Evolutionary conservation across 2,113 vertebrate genomes (phyloP).

Genomic region (Benitochromis conjunctus): DNA sequence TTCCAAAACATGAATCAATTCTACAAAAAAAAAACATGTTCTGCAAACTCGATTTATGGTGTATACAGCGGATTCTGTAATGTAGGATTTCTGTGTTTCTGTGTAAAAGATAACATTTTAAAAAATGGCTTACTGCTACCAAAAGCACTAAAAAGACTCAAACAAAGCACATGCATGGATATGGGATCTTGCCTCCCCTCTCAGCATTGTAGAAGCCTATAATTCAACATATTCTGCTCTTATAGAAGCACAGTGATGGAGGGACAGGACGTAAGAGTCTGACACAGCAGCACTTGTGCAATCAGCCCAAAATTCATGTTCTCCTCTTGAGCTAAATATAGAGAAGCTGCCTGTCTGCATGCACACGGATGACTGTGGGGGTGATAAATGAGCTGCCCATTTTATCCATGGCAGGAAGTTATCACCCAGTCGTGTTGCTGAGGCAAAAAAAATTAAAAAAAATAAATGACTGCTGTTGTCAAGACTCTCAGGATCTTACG

Average conservation of each 20-base stretch:
- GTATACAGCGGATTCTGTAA: not conserved
- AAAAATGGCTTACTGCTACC: conserved; percentile 21
- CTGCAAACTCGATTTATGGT: not conserved
- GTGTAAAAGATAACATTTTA: not conserved
- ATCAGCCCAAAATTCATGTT: not conserved
- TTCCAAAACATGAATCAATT: not conserved
- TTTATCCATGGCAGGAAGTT: not conserved
- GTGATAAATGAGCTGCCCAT: conserved; percentile 15
- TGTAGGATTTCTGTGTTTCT: not conserved
- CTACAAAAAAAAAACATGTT: not conserved
- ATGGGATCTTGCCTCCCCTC: conserved; percentile 21
- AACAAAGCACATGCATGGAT: conserved; percentile 57
- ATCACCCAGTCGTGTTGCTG: not conserved
- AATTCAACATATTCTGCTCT: conserved; percentile 45
- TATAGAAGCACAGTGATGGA: conserved; percentile 15
- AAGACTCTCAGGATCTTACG: conserved; percentile 16
- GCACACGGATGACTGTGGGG: not conserved
- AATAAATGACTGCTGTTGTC: conserved; percentile 37
- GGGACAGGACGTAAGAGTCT: conserved; percentile 25
- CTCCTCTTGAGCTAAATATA: conserved; percentile 27
- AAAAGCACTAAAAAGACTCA: conserved; percentile 13
- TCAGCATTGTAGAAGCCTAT: conserved; percentile 27
- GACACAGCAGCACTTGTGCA: conserved; percentile 51
- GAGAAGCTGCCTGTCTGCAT: conserved; percentile 7
- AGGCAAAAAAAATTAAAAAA: not conserved